A percentile compares a stretch with the other conserved stretches of the same genome.
These are phyloP conservation scores for Chydorus sphaericus DNA, from an alignment of 2,888 invertebrate genomes.

Conservation along the genomic window DNA sequence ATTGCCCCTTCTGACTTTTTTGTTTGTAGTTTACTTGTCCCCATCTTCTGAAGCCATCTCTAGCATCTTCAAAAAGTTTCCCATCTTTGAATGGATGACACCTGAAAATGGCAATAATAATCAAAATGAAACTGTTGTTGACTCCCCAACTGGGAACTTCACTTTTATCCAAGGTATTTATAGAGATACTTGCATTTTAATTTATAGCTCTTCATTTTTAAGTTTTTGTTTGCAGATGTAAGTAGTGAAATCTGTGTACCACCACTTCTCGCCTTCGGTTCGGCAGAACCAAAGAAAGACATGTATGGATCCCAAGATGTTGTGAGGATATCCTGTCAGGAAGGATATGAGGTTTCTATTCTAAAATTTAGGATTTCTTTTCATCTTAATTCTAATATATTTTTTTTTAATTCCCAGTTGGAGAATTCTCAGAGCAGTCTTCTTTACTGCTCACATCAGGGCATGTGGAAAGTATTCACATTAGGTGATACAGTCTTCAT, in stretches of 20 bases:
- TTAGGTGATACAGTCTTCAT: neutral
- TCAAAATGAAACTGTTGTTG: neutral
- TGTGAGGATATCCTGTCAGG: neutral
- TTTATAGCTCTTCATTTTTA: neutral
- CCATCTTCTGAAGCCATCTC: neutral
- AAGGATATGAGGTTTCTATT: too few species aligned
- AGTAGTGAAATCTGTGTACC: neutral
- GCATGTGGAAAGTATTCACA: neutral
- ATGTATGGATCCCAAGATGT: neutral
- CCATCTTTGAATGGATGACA: neutral
- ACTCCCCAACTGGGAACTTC: too few species aligned
- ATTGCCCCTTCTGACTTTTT: neutral
- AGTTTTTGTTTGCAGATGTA: neutral
- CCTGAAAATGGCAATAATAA: neutral
- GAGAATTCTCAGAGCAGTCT: neutral
- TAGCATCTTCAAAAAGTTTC: neutral
- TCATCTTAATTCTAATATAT: too few species aligned
- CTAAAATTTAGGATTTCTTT: too few species aligned
- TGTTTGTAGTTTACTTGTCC: neutral
- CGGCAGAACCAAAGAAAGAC: neutral
- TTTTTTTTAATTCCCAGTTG: too few species aligned
- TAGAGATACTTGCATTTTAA: neutral
- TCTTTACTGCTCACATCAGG: neutral
- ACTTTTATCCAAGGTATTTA: neutral
- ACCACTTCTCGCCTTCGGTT: neutral